Conservation (phyloP, 2,888 invertebrate species). For the Lasioglossum calceatum region DNA sequence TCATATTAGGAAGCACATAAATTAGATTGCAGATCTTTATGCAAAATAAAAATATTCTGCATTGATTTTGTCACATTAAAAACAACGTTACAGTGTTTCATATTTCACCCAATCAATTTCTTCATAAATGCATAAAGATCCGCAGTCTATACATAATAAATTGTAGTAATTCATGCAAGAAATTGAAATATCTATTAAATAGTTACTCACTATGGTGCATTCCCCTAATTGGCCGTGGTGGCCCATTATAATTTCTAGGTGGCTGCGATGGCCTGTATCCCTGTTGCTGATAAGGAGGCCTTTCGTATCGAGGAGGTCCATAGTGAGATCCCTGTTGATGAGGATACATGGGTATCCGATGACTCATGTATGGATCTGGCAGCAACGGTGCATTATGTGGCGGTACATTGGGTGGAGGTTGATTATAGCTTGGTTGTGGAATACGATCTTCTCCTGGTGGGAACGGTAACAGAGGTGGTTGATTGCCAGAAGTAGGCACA, state of each 20-base stretch:
- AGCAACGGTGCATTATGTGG: constrained; percentile 80
- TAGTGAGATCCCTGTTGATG: constrained; percentile 79
- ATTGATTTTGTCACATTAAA: no score
- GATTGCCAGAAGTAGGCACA: constrained; percentile 73
- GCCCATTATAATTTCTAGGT: constrained; percentile 82
- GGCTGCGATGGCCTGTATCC: constrained; percentile 80
- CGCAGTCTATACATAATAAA: not conserved
- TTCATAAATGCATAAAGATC: no score
- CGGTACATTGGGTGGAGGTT: constrained; percentile 77
- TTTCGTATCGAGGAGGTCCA: constrained; percentile 78
- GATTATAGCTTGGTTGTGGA: constrained; percentile 77
- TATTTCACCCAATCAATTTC: no score
- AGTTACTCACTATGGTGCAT: constrained; percentile 80
- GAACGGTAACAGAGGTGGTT: constrained; percentile 80
- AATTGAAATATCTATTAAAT: not conserved
- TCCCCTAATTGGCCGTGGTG: constrained; percentile 82
- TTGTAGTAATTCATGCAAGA: not conserved
- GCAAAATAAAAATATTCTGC: no score
- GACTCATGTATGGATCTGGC: constrained; percentile 82
- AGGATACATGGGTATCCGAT: constrained; percentile 81
- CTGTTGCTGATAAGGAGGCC: constrained; percentile 81
- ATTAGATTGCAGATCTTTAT: no score
- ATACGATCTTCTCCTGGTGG: constrained; percentile 83
- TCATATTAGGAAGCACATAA: not conserved
- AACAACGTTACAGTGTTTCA: no score